Base-by-base conservation (phyloP, 1,140 invertebrate species). In the Diabrotica undecimpunctata region DNA sequence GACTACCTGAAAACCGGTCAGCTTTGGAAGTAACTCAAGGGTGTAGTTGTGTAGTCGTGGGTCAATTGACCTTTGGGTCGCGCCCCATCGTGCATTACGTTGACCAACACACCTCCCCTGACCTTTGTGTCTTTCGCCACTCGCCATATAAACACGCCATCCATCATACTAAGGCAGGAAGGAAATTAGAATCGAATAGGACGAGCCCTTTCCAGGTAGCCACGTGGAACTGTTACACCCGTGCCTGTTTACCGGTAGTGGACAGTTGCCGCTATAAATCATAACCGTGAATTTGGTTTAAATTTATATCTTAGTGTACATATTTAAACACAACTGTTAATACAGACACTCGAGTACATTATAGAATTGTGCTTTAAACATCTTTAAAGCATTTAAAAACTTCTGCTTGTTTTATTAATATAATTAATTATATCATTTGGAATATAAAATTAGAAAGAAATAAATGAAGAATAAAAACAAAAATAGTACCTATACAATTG, bases 71-170 rank as follows among this genome's bases (percentile, higher is more conserved):
- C 76, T 65, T n/a, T 13, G 66, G 74, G 75, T 75, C 72, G 75
- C 77, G 75, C 75, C 74, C 75, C 72, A 61, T 60, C 62, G 68
- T 62, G 75, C 67, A 73, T 76, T 74, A 68, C 70, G 73, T 69
- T 75, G 76, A 77, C 77, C 77, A 75, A 70, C 75, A 72, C 72
- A 73, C 76, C 76, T 77, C 77, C 77, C 71, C 74, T 77, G 76
- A 77, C 76, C 77, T 77, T 78, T 78, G 75, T 77, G 69, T 68
- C 62, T 61, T 62, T 66, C 60, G 76, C 76, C 77, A 78, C 77
- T 78, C 76, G 77, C 73, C 77, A 76, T 73, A 78, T 78, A 78
- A 78, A 78, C 77, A 78, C 74, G 68, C 77, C 76, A 78, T 78
- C 74, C 74, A 78, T 78, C 77, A 78, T 72, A 12, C 54, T 7